Base-by-base conservation (phyloP, 1,140 invertebrate genomes). In the Samia ricini region DNA sequence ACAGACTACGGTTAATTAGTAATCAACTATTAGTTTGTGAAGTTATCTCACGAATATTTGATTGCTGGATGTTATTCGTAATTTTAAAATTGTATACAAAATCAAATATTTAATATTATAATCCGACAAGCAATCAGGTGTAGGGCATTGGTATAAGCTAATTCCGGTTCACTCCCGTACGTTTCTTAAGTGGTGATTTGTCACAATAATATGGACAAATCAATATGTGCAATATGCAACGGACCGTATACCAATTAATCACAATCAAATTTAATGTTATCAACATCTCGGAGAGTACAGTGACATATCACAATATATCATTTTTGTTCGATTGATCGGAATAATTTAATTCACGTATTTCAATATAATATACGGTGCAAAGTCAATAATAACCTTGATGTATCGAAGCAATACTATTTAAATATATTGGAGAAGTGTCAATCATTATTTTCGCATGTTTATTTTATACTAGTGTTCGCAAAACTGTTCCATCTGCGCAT, bases 241-340 rank as follows among this genome's bases (percentile, higher is more conserved):
- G 61, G 68, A 76, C 72, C 69, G 66, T 74, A 63, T 63, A 51
- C 61, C 58, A 68, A 75, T 79, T 68, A 63, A 71, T 77, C 72
- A 72, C 64, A 71, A 69, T 61, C 61, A 66, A 69, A 62, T 69
- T 79, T 71, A 72, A 74, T 74, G 63, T 71, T 74, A 74, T 75
- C 74, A 73, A 68, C 61, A 63, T 68, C 57, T 66, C 29, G 55
- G 26, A 62, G 18, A 49, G 56, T 36, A 20, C 23, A 48, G 33
- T 61, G 66, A 68, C 66, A 63, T 58, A 68, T 68, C 66, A 51
- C 61, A 65, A 68, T 68, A 63, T 68, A 63, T 71, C 69, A 56
- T 65, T 71, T 67, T 65, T 63, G 63, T 65, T 58, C 48, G 63
- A 63, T 66, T 68, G 55, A 62, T 60, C 36, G 66, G 61, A 68